Percentiles rank a stretch among this genome's conserved stretches.
These are phyloP conservation scores for Alentia gelatinosa DNA, from an alignment of 2,888 invertebrate genomes.

Conservation along the genomic window DNA sequence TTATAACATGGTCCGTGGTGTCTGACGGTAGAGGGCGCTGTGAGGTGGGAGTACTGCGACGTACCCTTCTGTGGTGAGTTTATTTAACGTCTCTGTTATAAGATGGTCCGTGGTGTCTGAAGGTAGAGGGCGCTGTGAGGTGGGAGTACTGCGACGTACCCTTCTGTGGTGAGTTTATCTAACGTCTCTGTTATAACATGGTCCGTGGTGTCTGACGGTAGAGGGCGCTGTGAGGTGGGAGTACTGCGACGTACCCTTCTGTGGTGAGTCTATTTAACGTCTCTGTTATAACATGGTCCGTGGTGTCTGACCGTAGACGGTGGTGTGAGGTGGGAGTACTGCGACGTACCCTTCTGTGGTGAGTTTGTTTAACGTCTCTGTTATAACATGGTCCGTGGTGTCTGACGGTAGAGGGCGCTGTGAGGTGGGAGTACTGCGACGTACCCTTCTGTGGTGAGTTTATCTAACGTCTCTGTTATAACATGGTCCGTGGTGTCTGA, in stretches of 20 bases:
- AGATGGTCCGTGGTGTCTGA: conserved; percentile 93
- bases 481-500: too few relatives aligned
- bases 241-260: conserved; percentile 17
- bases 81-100: too few relatives aligned
- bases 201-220: neutral
- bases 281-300: too few relatives aligned
- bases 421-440: conserved; percentile 31
- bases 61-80: too few relatives aligned
- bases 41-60: too few relatives aligned
- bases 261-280: too few relatives aligned
- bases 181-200: neutral
- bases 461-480: too few relatives aligned
- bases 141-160: conserved; percentile 86
- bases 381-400: neutral
- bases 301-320: too few relatives aligned
- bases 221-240: neutral
- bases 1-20: too few relatives aligned
- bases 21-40: too few relatives aligned
- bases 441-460: conserved; percentile 27
- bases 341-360: too few relatives aligned
- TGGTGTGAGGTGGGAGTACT: too few relatives aligned
- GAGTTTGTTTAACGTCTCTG: neutral
- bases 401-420: neutral
- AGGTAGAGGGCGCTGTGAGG: conserved; percentile 88
- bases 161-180: neutral